phyloP scores from a whole-genome alignment of 2,113 vertebrate genomes.

The Microcebus lehilahytsara region DNA sequence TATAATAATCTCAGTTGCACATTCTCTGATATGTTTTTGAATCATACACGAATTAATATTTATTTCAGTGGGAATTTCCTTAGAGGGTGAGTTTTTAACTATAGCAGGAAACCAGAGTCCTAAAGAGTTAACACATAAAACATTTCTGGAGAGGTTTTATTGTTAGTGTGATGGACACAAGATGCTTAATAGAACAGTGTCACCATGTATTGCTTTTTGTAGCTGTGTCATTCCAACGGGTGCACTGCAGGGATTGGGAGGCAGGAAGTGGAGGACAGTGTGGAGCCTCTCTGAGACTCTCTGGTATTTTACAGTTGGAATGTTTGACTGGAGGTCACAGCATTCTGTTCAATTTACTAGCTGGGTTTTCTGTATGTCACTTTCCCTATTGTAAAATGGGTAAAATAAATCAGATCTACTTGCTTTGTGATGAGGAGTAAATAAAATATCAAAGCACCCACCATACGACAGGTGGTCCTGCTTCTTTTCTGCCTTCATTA shows the following conservation, averaged over 20 bases:
- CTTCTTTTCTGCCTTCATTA: neutral
- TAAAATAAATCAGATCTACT: neutral
- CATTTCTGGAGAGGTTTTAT: neutral
- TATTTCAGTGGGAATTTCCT: neutral
- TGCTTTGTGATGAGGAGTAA: neutral
- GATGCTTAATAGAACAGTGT: neutral
- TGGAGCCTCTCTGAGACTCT: neutral
- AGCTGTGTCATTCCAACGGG: neutral
- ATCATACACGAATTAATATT: neutral
- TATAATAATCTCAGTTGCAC: neutral
- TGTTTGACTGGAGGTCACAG: neutral
- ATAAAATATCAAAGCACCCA: neutral
- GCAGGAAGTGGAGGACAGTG: too few relatives aligned
- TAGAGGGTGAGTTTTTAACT: neutral
- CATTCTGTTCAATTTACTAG: neutral
- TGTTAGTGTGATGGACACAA: neutral
- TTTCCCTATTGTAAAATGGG: neutral
- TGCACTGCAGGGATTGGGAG: neutral
- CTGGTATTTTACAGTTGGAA: neutral
- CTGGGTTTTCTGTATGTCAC: neutral
- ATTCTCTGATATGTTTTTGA: neutral
- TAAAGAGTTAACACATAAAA: neutral
- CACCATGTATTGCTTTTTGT: neutral
- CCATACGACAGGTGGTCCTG: neutral
- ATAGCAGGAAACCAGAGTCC: neutral